Conservation (phyloP, 2,888 invertebrate species). For the Leptinotarsa rubiginosa region DNA sequence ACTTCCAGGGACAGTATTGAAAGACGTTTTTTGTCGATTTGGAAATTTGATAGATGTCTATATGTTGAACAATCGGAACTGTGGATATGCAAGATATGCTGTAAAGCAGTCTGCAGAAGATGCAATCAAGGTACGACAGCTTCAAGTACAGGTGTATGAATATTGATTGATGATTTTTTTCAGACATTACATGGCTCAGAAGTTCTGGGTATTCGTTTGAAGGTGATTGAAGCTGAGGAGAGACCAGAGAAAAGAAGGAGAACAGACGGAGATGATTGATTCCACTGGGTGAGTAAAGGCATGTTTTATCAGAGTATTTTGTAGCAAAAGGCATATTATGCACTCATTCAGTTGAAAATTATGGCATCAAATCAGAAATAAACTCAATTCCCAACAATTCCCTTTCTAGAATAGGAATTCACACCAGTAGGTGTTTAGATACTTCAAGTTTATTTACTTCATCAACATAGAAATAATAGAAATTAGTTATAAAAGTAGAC, state of each 20-base stretch:
- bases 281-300: not conserved
- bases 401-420: too few relatives aligned
- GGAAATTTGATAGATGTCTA: conserved; percentile 92
- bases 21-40: conserved; percentile 91
- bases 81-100: conserved; percentile 92
- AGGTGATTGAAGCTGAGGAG: conserved; percentile 91
- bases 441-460: too few relatives aligned
- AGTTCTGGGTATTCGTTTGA: conserved; percentile 85
- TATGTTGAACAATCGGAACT: conserved; percentile 88
- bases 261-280: conserved; percentile 14
- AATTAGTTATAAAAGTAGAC: too few relatives aligned
- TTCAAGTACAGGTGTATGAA: conserved; percentile 14
- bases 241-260: conserved; percentile 55
- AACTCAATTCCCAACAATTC: not conserved
- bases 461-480: too few relatives aligned
- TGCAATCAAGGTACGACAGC: conserved; percentile 73
- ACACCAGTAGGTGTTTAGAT: too few relatives aligned
- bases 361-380: not conserved
- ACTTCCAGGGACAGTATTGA: conserved; percentile 82
- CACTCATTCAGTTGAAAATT: not conserved
- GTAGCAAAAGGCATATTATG: not conserved
- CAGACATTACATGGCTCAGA: conserved; percentile 84
- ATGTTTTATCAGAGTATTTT: not conserved
- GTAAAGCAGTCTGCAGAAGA: conserved; percentile 78
- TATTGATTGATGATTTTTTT: conserved; percentile 38